Conservation (phyloP, 2,888 invertebrate genomes). For the Cantharis nigra region DNA sequence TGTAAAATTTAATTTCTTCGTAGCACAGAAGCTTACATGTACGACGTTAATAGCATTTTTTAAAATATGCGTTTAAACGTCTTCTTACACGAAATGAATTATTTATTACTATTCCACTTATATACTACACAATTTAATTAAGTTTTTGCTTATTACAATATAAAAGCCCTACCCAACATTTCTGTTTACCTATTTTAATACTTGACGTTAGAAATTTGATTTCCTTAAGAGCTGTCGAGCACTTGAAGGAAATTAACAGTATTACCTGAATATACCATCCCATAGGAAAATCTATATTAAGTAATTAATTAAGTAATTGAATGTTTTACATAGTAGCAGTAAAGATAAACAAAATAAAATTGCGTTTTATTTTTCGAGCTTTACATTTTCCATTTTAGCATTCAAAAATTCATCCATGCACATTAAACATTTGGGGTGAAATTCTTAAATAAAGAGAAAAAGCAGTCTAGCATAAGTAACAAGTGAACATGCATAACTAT, state of each 20-base stretch:
- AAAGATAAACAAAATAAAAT: not conserved
- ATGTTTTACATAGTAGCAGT: constrained; percentile 20
- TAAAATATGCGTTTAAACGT: not conserved
- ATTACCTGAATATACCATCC: constrained; percentile 37
- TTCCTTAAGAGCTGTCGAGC: constrained; percentile 54
- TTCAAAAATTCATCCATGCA: constrained; percentile 6
- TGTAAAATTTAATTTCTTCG: constrained; percentile 38
- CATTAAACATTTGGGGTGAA: constrained; percentile 8
- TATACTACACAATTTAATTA: not conserved
- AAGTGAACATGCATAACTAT: constrained; percentile 32
- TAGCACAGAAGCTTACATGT: constrained; percentile 35
- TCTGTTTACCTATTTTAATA: constrained; percentile 43
- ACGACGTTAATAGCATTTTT: constrained; percentile 22
- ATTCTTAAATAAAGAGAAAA: constrained; percentile 20
- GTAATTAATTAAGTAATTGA: constrained; percentile 49
- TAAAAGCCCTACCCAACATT: constrained; percentile 43
- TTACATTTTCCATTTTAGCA: not conserved
- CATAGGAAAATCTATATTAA: constrained; percentile 45
- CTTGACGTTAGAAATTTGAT: constrained; percentile 52
- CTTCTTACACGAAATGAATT: not conserved
- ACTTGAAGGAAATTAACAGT: constrained; percentile 54
- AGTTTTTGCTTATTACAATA: not conserved
- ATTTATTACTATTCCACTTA: not conserved
- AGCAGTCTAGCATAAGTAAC: constrained; percentile 18
- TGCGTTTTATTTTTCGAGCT: not conserved